These are phyloP conservation scores for Muscicapa adusta DNA, from an alignment of 2,113 vertebrate genomes.

Conservation along the genomic window DNA sequence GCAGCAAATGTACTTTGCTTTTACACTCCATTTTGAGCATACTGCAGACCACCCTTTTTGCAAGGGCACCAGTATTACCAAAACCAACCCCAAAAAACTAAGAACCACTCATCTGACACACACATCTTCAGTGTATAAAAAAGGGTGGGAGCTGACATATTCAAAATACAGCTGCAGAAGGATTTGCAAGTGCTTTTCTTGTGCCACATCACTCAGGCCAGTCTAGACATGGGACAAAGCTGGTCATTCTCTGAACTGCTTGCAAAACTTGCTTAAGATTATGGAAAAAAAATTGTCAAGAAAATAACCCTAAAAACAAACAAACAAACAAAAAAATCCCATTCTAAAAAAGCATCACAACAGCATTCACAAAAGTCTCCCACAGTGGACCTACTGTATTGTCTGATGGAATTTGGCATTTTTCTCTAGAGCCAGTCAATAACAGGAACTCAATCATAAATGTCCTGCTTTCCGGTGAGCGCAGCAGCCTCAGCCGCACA, in stretches of 20 bases:
- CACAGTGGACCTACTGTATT: constrained; percentile 58
- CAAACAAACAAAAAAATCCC: not conserved
- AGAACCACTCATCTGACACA: not conserved
- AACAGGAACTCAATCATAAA: constrained; percentile 95
- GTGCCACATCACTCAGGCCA: not conserved
- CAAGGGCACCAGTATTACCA: not conserved
- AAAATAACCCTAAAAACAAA: not conserved
- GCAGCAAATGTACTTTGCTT: not conserved
- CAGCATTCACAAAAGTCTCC: not conserved
- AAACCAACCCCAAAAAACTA: not conserved
- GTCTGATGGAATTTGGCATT: constrained; percentile 60
- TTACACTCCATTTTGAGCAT: not conserved
- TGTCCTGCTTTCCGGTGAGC: constrained; percentile 82
- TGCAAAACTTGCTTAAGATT: not conserved
- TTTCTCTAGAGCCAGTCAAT: constrained; percentile 79
- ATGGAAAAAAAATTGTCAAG: not conserved
- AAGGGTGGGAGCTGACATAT: not conserved
- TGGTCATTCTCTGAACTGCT: not conserved
- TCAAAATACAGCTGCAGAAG: not conserved
- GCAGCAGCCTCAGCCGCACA: constrained; percentile 65
- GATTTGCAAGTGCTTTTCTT: not conserved
- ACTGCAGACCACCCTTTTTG: not conserved
- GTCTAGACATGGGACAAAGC: not conserved
- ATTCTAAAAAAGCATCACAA: constrained; percentile 13
- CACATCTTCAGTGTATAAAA: not conserved